Conservation (phyloP, 2,888 invertebrate genomes). For the Microplitis deprimator region DNA sequence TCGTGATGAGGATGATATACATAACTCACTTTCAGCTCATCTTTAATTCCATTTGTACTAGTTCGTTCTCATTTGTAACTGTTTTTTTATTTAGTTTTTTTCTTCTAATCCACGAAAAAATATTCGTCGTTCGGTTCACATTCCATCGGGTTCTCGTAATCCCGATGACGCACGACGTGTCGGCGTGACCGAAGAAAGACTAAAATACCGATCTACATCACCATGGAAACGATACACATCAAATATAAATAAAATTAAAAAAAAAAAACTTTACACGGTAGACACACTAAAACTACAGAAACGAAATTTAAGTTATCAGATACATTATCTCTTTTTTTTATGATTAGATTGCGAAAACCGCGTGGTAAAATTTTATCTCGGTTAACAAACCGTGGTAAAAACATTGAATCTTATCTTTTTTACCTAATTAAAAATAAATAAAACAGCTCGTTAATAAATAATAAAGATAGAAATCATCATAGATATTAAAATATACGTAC, state of each 20-base stretch:
- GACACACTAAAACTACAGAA: too few species aligned
- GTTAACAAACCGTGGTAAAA: background rate
- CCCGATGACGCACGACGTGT: slow-evolving; percentile 58
- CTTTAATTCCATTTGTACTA: background rate
- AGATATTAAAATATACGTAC: background rate
- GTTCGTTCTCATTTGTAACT: background rate
- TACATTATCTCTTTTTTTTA: too few species aligned
- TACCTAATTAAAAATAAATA: background rate
- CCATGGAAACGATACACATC: slow-evolving; percentile 17
- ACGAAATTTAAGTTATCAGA: too few species aligned
- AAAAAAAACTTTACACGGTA: too few species aligned
- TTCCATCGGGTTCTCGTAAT: slow-evolving; percentile 57
- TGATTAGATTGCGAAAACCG: slow-evolving; percentile 38
- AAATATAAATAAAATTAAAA: background rate
- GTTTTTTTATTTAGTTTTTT: background rate
- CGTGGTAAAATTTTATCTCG: slow-evolving; percentile 34
- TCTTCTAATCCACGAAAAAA: slow-evolving; percentile 11
- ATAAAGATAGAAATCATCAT: background rate
- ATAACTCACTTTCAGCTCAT: background rate
- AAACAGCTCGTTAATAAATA: background rate
- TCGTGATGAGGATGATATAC: slow-evolving; percentile 22
- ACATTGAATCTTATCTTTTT: background rate
- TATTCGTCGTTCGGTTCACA: slow-evolving; percentile 29
- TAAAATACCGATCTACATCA: slow-evolving; percentile 58
- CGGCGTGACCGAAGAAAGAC: slow-evolving; percentile 49